Base-by-base conservation (phyloP, 2,797 vertebrate species). In the Toxotes lorentzi region DNA sequence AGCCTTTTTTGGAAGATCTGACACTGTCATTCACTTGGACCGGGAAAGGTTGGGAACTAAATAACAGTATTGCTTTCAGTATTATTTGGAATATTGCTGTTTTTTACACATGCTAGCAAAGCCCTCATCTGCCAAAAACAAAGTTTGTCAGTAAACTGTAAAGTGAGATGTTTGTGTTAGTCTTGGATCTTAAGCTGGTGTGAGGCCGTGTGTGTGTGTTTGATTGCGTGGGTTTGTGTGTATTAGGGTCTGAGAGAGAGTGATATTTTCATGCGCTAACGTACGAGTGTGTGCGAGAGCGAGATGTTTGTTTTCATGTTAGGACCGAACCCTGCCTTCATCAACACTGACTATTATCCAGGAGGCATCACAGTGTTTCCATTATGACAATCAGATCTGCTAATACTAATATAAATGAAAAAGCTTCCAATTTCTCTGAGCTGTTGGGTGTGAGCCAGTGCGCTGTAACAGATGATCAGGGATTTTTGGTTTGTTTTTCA, bases 381-480 rank as follows among this genome's bases (percentile, higher is more conserved):
- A 89, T 88, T 86, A 82, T 81, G 78, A 92, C 87, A 91, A 89
- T 91, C 88, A 87, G 82, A 90, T 61, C 80, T 67, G 74, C 86
- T 91, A 92, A 92, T 91, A 86, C 88, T 89, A 88, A 90, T 82
- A 80, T 91, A 92, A 91, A 93, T 91, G 65, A 70, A 89, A 34
- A 77, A 27, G 73, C 86, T 76, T 91, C 88, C 88, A 88, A 58
- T 77, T 82, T 67, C 70, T 83, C 43, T 47, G 34, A 53, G 78
- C 84, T 43, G 38, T 75, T 89, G 83, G 87, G 82, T 88, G 83
- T 86, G 86, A 91, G 84, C 72, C 63, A 57, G 63, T 47, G 1
- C 4, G 12, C 79, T 81, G 57, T 72, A 82, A 80, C 75, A 76
- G 76, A 91, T 77, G 73, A 85, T 79, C 66, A 48, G 50, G 38